phyloP scores from a whole-genome alignment of 2,888 invertebrate genomes.

The Andrena bucephala region DNA sequence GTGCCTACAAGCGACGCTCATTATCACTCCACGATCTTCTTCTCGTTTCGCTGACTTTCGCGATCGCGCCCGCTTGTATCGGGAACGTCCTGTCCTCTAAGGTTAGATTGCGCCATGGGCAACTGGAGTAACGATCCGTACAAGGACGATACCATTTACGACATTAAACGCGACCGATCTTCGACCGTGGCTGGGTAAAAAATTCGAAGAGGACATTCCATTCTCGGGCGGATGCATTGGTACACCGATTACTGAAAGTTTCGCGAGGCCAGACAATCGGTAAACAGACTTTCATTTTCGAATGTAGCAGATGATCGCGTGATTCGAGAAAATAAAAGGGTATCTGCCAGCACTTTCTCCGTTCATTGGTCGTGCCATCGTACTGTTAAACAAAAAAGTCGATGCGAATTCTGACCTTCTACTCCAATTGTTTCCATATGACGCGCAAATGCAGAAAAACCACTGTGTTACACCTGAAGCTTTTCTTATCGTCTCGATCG shows the following conservation, averaged over 20 bases:
- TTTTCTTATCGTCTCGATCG: neutral
- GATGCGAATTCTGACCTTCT: slow-evolving; percentile 10
- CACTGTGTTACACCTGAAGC: neutral
- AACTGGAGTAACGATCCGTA: slow-evolving; percentile 76
- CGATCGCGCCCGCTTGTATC: slow-evolving; percentile 64
- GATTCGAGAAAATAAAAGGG: slow-evolving; percentile 35
- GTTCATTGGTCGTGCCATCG: neutral
- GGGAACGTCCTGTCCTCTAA: slow-evolving; percentile 70
- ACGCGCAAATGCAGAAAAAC: neutral
- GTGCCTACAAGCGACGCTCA: neutral
- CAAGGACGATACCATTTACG: slow-evolving; percentile 77
- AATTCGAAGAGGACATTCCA: slow-evolving; percentile 38
- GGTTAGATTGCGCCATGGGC: slow-evolving; percentile 76
- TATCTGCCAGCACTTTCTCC: slow-evolving; percentile 35
- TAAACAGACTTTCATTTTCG: slow-evolving; percentile 44
- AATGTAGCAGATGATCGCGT: slow-evolving; percentile 11
- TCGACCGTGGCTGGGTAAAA: slow-evolving; percentile 14
- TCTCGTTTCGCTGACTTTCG: slow-evolving; percentile 30
- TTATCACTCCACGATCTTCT: slow-evolving; percentile 9
- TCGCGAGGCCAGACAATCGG: slow-evolving; percentile 21
- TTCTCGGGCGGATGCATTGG: slow-evolving; percentile 19
- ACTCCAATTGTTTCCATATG: neutral
- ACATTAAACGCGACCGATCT: slow-evolving; percentile 45
- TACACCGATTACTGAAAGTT: neutral
- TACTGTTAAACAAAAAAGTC: neutral